A percentile compares a stretch with the other conserved stretches of the same genome.
Evolutionary conservation across 2,113 vertebrate species (phyloP).

Genomic region (Phyllostomus discolor): DNA sequence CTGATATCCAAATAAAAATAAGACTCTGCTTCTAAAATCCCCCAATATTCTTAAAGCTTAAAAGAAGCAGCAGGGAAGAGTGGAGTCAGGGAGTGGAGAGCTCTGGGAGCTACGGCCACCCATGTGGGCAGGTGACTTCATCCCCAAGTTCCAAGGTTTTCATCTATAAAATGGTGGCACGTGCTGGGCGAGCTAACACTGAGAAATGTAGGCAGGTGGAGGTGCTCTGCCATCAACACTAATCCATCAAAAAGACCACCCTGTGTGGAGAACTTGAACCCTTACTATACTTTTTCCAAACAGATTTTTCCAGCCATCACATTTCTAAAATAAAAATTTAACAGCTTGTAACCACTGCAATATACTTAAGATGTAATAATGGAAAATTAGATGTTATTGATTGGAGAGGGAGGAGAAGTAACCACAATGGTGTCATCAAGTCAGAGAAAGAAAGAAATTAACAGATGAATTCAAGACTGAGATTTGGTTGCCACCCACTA

Average conservation of each 20-base stretch:
- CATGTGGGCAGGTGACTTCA: not conserved
- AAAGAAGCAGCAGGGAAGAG: not conserved
- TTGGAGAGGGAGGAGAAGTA: conserved; percentile 63
- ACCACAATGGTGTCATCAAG: conserved; percentile 73
- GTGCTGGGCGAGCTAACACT: not conserved
- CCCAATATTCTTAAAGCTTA: not conserved
- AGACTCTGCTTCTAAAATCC: not conserved
- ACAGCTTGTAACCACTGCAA: conserved; percentile 64
- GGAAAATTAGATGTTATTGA: conserved; percentile 75
- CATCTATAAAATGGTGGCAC: not conserved
- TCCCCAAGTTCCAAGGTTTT: not conserved
- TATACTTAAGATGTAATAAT: conserved; percentile 69
- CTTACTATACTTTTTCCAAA: conserved; percentile 10
- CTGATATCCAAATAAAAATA: not conserved
- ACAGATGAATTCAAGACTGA: conserved; percentile 64
- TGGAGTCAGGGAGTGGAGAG: not conserved
- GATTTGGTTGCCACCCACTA: conserved; percentile 56
- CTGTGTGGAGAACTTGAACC: not conserved
- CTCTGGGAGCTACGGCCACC: not conserved
- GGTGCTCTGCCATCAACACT: not conserved
- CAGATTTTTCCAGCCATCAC: conserved; percentile 30
- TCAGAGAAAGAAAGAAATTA: conserved; percentile 68
- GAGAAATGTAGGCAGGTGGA: not conserved
- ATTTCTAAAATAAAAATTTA: conserved; percentile 62
- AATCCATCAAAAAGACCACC: not conserved